Base-by-base conservation (phyloP, 2,888 invertebrate species). In the Temnothorax rugatulus region DNA sequence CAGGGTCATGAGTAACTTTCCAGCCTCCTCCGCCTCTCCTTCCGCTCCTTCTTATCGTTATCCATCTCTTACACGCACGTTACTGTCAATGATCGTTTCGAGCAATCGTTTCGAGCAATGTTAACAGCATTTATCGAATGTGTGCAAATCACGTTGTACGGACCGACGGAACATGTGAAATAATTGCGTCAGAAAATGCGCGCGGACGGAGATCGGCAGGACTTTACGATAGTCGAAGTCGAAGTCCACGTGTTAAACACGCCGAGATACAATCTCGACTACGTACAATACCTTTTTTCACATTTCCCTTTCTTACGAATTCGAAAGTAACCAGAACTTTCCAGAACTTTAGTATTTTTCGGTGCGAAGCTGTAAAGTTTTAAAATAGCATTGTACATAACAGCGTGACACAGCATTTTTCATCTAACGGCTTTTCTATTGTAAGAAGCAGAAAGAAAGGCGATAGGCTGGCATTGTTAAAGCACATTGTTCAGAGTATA, bases 1-100 rank as follows among this genome's bases (percentile, higher is more conserved):
- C 18, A 63, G 18, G n/a, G 47, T 75, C 75, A 38, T 2, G 34
- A 63, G 63, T 63, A 75, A 76, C 50, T 76, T 76, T 76, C 34
- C 71, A 71, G 50, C 3, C 18, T 11, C 9, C n/a, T n/a, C 15
- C 4, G 21, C 4, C n/a, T 18, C 13, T 29, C 8, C 15, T 52
- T n/a, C 4, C 11, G 13, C 13, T n/a, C n/a, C 8, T 64, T 50
- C 13, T 50, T 18, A 11, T 64, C 34, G 0, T 11, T 7, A 41
- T 63, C 7, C 21, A 25, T 50, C 21, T 44, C 29, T 34, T 11
- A 25, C 13, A 74, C 2, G 4, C 18, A 25, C 21, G 44, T 29
- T 59, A n/a, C 13, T 59, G 15, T 29, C 25, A 29, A 25, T 41
- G 11, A 59, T 59, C 25, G n/a, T 41, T 73, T 54, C n/a, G 1